Percentiles rank a stretch among this genome's conserved stretches.
These are phyloP conservation scores for Boulengeromyrus knoepffleri DNA, from an alignment of 2,113 vertebrate genomes.

Conservation along the genomic window DNA sequence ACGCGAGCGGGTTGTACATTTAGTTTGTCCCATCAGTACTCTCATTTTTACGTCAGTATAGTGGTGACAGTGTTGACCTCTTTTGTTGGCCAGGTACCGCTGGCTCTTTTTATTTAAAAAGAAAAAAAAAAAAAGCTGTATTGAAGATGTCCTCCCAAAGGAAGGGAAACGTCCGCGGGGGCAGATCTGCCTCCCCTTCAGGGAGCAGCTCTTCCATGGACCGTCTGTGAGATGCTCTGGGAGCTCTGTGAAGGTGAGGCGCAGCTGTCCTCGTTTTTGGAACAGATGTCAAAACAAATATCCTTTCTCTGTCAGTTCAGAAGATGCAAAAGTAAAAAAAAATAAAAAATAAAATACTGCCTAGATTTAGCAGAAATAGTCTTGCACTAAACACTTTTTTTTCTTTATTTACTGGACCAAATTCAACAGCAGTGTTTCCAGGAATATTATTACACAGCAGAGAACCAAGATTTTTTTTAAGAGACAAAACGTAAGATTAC, in stretches of 20 bases:
- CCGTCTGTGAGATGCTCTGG: background rate
- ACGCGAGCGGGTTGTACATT: background rate
- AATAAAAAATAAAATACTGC: background rate
- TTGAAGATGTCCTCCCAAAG: background rate
- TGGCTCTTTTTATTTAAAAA: background rate
- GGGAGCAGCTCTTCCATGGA: background rate
- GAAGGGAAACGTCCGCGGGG: background rate
- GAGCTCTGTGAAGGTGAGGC: background rate
- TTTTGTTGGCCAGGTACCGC: background rate
- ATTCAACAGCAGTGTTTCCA: slow-evolving; percentile 4
- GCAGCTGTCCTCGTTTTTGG: background rate
- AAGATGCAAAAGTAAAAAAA: background rate
- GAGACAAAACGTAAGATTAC: background rate
- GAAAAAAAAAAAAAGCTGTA: background rate
- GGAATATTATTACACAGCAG: background rate
- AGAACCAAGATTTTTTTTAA: slow-evolving; percentile 4
- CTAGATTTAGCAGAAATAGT: slow-evolving; percentile 2
- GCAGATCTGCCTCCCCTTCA: background rate
- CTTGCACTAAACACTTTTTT: slow-evolving; percentile 1
- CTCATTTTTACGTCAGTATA: background rate
- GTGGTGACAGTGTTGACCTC: background rate
- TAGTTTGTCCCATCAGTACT: background rate
- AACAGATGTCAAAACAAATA: background rate
- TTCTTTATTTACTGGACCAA: slow-evolving; percentile 15
- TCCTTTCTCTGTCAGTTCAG: background rate